Evolutionary conservation across 2,113 vertebrate species (phyloP), one percentile per base, ranked within the genome.

Genomic region (Albula glossodonta): DNA sequence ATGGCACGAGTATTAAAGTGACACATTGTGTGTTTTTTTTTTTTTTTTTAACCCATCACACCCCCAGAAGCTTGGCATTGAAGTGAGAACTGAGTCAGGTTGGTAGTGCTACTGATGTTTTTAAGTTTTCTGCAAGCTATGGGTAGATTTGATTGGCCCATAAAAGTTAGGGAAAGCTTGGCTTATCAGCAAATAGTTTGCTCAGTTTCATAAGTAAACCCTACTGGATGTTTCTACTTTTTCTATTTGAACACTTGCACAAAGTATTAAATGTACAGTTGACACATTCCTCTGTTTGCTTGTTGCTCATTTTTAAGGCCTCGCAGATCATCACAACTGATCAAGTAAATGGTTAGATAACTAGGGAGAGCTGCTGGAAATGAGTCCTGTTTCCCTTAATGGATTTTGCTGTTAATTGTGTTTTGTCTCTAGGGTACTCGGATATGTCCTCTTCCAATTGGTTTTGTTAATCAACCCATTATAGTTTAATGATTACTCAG

Each of bases 391-490:
- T 19, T 74, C 22, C n/a, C n/a, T 22, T 74, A 74, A 74, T 74
- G n/a, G 66, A 74, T 74, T 74, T 74, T 74, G 66, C 66, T 74
- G 66, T 74, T 74, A 74, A 74, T 74, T 74, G n/a, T 74, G 66
- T 74, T 74, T 74, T 31, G 66, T 74, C 66, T 74, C 66, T 25
- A 12, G 66, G 66, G 66, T 74, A 31, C n/a, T 74, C 7, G 66
- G 66, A 74, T 74, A 74, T 31, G 66, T 74, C 66, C 66, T 74
- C n/a, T 74, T 74, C 66, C 66, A 31, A 17, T n/a, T 3, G 17
- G 66, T 74, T 74, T 74, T 74, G 66, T 31, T 74, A 74, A 74
- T 74, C 66, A 31, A 3, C 66, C 66, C 66, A 74, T 74, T 74
- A 74, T n/a, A 22, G 66, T 74, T 74, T 74, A 19, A 74, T 74